Evolutionary conservation across 2,888 invertebrate species (phyloP).

Genomic region (Chrysodeixis includens): DNA sequence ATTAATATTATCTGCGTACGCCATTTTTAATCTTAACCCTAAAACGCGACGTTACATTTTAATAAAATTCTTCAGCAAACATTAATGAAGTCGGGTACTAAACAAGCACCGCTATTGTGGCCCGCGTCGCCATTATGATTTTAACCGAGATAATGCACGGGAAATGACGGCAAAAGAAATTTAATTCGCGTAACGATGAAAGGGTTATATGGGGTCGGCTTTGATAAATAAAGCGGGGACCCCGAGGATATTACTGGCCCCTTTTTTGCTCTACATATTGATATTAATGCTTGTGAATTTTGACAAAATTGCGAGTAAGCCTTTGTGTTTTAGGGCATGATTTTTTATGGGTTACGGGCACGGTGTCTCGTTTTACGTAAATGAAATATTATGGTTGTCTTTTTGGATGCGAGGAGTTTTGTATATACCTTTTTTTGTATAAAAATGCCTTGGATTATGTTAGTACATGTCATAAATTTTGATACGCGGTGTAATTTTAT

Average conservation of each 20-base stretch:
- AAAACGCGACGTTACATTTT: conserved; percentile 85
- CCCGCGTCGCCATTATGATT: conserved; percentile 85
- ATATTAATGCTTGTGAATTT: conserved; percentile 88
- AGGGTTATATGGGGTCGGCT: conserved; percentile 86
- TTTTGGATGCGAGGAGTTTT: conserved; percentile 46
- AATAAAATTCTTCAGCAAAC: conserved; percentile 87
- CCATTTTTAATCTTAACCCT: conserved; percentile 70
- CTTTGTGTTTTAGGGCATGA: conserved; percentile 58
- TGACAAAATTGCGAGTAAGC: conserved; percentile 83
- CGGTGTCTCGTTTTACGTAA: conserved; percentile 59
- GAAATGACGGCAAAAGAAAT: conserved; percentile 90
- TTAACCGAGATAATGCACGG: conserved; percentile 89
- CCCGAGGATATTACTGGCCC: conserved; percentile 82
- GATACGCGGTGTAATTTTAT: conserved; percentile 39
- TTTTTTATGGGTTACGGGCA: conserved; percentile 52
- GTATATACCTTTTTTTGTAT: conserved; percentile 35
- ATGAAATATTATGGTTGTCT: conserved; percentile 60
- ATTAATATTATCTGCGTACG: conserved; percentile 30
- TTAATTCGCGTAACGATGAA: conserved; percentile 89
- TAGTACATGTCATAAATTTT: conserved; percentile 40
- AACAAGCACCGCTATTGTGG: conserved; percentile 83
- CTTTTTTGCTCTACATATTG: conserved; percentile 88
- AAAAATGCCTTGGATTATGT: conserved; percentile 39
- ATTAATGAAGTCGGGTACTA: conserved; percentile 83
- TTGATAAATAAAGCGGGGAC: conserved; percentile 86